phyloP scores from a whole-genome alignment of 1,140 invertebrate species.

The Penaeus vannamei region DNA sequence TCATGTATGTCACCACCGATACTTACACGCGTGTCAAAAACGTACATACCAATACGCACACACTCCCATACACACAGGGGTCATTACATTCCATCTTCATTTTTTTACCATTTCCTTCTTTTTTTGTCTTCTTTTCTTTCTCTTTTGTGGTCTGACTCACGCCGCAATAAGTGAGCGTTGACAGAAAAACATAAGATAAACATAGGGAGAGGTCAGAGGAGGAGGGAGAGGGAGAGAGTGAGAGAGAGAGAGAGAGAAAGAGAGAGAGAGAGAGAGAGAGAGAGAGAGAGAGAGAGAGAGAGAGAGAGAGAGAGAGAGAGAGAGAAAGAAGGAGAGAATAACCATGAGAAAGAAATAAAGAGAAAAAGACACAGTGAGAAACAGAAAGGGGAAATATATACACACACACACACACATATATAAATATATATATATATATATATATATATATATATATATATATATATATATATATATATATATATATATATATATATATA shows the following conservation, averaged over 20 bases:
- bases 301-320: background rate
- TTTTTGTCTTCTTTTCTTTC: background rate
- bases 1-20: no score
- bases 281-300: background rate
- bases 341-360: constrained; percentile 18
- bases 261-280: background rate
- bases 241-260: background rate
- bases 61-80: no score
- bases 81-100: background rate
- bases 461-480: no score
- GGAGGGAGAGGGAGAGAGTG: background rate
- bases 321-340: background rate
- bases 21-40: no score
- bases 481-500: no score
- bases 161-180: background rate
- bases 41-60: no score
- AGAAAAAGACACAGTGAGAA: constrained; percentile 19
- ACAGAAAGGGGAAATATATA: no score
- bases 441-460: no score
- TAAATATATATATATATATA: no score
- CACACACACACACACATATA: no score
- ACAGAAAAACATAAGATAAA: background rate
- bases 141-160: background rate
- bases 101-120: background rate
- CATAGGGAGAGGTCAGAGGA: constrained; percentile 6